These are phyloP conservation scores for Theretra japonica DNA, from an alignment of 2,888 invertebrate genomes.

Conservation along the genomic window DNA sequence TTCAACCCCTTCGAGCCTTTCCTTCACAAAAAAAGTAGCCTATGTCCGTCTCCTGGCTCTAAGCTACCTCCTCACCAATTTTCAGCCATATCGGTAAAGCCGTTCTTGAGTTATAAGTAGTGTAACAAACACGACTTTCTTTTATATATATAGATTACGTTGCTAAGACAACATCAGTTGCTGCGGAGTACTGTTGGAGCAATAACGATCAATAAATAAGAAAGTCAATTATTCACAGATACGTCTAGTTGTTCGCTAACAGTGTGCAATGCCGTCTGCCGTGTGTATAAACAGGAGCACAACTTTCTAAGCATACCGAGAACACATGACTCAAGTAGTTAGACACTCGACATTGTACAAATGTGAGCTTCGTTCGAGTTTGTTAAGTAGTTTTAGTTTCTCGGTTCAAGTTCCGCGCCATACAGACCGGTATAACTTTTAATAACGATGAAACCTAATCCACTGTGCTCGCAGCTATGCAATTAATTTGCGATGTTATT, in stretches of 20 bases:
- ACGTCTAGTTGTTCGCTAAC: background rate
- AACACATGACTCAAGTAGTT: background rate
- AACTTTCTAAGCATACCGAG: background rate
- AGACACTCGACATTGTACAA: background rate
- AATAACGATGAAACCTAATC: constrained; percentile 18
- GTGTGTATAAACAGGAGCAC: background rate
- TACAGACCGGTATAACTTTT: constrained; percentile 1
- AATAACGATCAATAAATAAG: background rate
- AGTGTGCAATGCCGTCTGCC: too few relatives aligned
- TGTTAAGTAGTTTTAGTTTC: background rate
- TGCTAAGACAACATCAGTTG: too few relatives aligned
- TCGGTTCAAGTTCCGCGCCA: background rate
- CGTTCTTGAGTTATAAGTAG: too few relatives aligned
- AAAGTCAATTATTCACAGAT: background rate
- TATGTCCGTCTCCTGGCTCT: too few relatives aligned
- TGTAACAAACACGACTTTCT: too few relatives aligned
- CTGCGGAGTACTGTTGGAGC: background rate
- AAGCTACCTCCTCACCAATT: too few relatives aligned
- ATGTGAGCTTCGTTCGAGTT: constrained; percentile 10
- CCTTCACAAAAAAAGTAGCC: too few relatives aligned
- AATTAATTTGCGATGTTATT: constrained; percentile 17
- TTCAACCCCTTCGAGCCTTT: too few relatives aligned
- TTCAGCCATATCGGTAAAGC: too few relatives aligned
- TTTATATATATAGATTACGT: too few relatives aligned
- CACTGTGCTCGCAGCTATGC: background rate